These are phyloP conservation scores for Vespertilio murinus DNA, from an alignment of 2,797 vertebrate genomes.

Conservation along the genomic window DNA sequence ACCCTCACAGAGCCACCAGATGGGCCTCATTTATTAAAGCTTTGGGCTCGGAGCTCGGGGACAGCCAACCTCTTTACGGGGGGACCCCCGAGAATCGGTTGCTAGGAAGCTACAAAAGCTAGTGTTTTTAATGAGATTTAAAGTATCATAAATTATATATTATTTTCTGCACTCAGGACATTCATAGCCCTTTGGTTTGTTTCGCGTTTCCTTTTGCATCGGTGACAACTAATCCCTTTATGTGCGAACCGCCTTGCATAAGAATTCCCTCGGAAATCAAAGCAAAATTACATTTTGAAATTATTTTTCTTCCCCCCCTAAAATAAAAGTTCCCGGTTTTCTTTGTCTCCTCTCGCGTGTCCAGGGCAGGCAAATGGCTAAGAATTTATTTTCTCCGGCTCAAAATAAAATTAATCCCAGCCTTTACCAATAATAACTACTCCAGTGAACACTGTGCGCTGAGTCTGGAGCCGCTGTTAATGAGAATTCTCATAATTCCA, in stretches of 20 bases:
- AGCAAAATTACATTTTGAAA: slow-evolving; percentile 67
- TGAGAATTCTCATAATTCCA: slow-evolving; percentile 70
- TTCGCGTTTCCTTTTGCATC: slow-evolving; percentile 81
- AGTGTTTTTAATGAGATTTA: slow-evolving; percentile 86
- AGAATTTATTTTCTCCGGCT: slow-evolving; percentile 76
- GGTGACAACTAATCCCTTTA: slow-evolving; percentile 77
- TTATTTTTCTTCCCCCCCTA: slow-evolving; percentile 66
- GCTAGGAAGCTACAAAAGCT: slow-evolving; percentile 86
- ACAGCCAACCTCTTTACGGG: slow-evolving; percentile 82
- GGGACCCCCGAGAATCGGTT: slow-evolving; percentile 83
- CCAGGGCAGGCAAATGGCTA: slow-evolving; percentile 71
- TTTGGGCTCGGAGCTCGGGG: slow-evolving; percentile 79
- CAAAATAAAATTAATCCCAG: slow-evolving; percentile 74
- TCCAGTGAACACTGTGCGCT: slow-evolving; percentile 43
- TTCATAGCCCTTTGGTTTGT: slow-evolving; percentile 81
- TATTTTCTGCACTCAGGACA: slow-evolving; percentile 82
- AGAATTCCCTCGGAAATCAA: slow-evolving; percentile 79
- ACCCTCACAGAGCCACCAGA: slow-evolving; percentile 75
- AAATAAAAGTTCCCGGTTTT: slow-evolving; percentile 69
- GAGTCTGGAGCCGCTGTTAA: slow-evolving; percentile 50
- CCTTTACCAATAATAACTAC: slow-evolving; percentile 69
- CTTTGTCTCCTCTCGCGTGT: slow-evolving; percentile 65
- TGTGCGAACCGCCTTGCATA: slow-evolving; percentile 73
- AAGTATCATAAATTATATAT: slow-evolving; percentile 85
- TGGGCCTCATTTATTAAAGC: slow-evolving; percentile 86